A percentile compares a stretch with the other conserved stretches of the same genome.
phyloP scores from a whole-genome alignment of 2,113 vertebrate species.

The Cyanoliseus patagonus region DNA sequence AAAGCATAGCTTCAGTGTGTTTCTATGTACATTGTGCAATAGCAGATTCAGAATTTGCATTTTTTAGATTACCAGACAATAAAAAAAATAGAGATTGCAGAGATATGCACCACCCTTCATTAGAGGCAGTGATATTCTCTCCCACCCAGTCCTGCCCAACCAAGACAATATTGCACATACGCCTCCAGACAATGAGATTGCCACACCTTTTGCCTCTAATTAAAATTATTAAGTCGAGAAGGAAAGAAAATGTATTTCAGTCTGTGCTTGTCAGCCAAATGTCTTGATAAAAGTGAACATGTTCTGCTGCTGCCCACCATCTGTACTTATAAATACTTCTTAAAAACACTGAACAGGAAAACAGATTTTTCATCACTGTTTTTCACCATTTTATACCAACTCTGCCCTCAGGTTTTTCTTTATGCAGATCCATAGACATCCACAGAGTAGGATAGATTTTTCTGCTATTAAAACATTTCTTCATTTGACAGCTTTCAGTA shows the following conservation, averaged over 20 bases:
- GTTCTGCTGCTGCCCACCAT: constrained; percentile 59
- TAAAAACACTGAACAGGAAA: constrained; percentile 33
- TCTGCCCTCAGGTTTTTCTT: neutral
- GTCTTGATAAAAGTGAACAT: constrained; percentile 54
- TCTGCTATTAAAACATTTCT: neutral
- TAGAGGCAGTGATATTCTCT: constrained; percentile 18
- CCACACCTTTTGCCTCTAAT: constrained; percentile 50
- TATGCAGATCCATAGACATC: neutral
- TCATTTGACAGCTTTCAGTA: neutral
- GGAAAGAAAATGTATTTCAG: constrained; percentile 30
- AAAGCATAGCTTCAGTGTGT: constrained; percentile 1
- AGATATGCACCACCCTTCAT: constrained; percentile 45
- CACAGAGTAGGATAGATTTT: neutral
- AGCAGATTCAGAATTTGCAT: neutral
- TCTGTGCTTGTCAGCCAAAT: constrained; percentile 56
- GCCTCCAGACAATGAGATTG: constrained; percentile 11
- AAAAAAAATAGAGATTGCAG: neutral
- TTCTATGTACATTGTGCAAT: neutral
- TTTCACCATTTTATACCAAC: neutral
- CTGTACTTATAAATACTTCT: constrained; percentile 48
- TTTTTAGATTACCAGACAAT: constrained; percentile 31
- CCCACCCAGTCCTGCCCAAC: constrained; percentile 56
- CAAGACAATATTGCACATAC: constrained; percentile 62
- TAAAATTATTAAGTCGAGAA: constrained; percentile 54
- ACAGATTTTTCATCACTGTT: constrained; percentile 30